These are phyloP conservation scores for Crypturellus tataupa DNA, from an alignment of 2,797 vertebrate species.

Conservation along the genomic window DNA sequence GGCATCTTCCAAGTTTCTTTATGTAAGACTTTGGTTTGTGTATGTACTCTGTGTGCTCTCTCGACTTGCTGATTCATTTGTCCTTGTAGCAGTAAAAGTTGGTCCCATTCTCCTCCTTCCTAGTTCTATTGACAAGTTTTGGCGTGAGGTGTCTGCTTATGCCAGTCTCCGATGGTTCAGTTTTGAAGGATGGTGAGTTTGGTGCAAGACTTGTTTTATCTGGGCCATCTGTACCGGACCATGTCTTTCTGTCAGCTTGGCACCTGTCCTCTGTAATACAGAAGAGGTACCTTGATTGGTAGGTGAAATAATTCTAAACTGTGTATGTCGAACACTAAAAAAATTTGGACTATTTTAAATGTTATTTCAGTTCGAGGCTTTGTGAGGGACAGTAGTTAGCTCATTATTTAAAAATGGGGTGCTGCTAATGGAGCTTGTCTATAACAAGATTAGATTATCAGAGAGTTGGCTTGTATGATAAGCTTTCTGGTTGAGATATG, in stretches of 20 bases:
- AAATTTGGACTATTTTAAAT: background rate
- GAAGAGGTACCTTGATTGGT: background rate
- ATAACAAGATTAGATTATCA: background rate
- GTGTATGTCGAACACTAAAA: background rate
- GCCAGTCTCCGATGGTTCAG: background rate
- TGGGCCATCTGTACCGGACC: background rate
- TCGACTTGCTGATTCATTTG: slow-evolving; percentile 42
- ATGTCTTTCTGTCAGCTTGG: background rate
- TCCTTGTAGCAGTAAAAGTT: slow-evolving; percentile 2
- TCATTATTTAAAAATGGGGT: background rate
- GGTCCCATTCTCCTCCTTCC: background rate
- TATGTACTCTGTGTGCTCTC: background rate
- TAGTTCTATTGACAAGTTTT: background rate
- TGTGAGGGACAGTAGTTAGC: background rate
- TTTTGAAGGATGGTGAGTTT: background rate
- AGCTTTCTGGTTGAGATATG: background rate
- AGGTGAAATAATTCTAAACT: background rate
- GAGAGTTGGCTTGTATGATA: background rate
- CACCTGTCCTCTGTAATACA: background rate
- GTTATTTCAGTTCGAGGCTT: background rate
- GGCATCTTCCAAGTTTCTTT: background rate
- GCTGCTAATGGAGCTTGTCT: background rate
- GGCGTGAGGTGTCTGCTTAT: background rate
- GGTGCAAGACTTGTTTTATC: background rate
- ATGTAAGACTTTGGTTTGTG: background rate